Conservation (phyloP, 37 sponge, comb jelly and placozoan species). For the Amphimedon queenslandica region DNA sequence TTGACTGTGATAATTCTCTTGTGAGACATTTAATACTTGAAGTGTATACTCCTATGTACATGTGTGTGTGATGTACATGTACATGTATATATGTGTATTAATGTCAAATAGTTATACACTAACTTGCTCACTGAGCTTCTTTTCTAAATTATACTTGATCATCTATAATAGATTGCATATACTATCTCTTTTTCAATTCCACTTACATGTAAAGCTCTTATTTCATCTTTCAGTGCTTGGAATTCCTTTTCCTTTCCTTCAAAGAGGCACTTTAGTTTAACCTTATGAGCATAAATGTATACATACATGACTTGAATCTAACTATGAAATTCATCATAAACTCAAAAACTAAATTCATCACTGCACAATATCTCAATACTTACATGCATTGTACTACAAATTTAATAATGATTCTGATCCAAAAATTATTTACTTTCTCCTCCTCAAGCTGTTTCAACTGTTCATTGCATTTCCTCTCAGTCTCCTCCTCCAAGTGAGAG, state of each 20-base stretch:
- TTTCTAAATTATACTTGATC: conserved; percentile 41
- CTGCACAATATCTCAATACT: too few relatives aligned
- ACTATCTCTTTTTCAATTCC: too few relatives aligned
- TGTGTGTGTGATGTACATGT: background rate
- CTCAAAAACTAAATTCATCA: too few relatives aligned
- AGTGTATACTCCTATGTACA: conserved; percentile 38
- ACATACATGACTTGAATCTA: too few relatives aligned
- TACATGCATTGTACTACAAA: too few relatives aligned
- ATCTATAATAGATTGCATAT: conserved; percentile 18
- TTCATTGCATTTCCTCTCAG: conserved; percentile 25
- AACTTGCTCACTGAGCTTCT: conserved; percentile 62
- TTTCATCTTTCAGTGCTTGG: conserved; percentile 68
- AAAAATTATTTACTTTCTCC: conserved; percentile 33
- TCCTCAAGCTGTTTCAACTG: conserved; percentile 48
- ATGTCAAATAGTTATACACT: background rate
- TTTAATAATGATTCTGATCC: too few relatives aligned
- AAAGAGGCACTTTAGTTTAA: too few relatives aligned
- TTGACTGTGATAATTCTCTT: conserved; percentile 36
- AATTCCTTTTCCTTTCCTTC: conserved; percentile 43
- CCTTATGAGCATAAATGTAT: too few relatives aligned
- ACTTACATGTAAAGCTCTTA: conserved; percentile 63
- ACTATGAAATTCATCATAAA: too few relatives aligned
- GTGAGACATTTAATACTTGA: conserved; percentile 48
- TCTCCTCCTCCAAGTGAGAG: conserved; percentile 30
- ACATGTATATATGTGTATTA: too few relatives aligned